A percentile compares a stretch with the other conserved stretches of the same genome.
phyloP scores from a whole-genome alignment of 1,140 invertebrate genomes.

The Gonatopus flavifemur region DNA sequence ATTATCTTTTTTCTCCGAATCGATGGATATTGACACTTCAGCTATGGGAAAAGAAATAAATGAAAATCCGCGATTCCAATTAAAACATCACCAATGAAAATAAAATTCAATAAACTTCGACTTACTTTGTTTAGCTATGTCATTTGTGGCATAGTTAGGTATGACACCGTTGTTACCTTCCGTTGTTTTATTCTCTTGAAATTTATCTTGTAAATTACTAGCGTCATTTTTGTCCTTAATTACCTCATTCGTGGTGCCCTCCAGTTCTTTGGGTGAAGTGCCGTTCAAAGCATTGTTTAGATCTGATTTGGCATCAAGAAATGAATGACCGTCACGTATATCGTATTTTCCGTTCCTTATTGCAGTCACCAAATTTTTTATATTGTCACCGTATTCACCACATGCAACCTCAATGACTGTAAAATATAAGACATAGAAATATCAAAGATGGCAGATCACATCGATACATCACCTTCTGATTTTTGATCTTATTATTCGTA shows the following conservation, averaged over 20 bases:
- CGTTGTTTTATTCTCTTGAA: constrained; percentile 51
- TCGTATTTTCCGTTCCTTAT: constrained; percentile 81
- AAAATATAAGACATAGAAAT: too few relatives aligned
- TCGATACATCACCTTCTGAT: background rate
- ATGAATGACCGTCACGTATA: constrained; percentile 66
- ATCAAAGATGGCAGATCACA: background rate
- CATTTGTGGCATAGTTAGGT: constrained; percentile 64
- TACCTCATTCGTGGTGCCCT: constrained; percentile 42
- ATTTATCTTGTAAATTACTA: constrained; percentile 58
- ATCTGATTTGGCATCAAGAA: constrained; percentile 63
- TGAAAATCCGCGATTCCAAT: too few relatives aligned
- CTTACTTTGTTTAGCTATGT: constrained; percentile 66
- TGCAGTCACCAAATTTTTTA: constrained; percentile 78
- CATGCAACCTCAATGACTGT: constrained; percentile 90
- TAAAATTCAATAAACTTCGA: too few relatives aligned
- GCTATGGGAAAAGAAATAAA: constrained; percentile 42
- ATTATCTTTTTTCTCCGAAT: constrained; percentile 66
- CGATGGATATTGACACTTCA: constrained; percentile 61
- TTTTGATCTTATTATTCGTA: background rate
- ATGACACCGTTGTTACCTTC: constrained; percentile 52
- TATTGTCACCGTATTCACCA: constrained; percentile 92
- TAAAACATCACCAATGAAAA: too few relatives aligned
- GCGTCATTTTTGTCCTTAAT: constrained; percentile 59
- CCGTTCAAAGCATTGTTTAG: constrained; percentile 61
- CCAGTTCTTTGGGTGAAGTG: constrained; percentile 33